A percentile compares a stretch with the other conserved stretches of the same genome.
These are phyloP conservation scores for Chymomyza costata DNA, from an alignment of 1,140 invertebrate species.

Conservation along the genomic window DNA sequence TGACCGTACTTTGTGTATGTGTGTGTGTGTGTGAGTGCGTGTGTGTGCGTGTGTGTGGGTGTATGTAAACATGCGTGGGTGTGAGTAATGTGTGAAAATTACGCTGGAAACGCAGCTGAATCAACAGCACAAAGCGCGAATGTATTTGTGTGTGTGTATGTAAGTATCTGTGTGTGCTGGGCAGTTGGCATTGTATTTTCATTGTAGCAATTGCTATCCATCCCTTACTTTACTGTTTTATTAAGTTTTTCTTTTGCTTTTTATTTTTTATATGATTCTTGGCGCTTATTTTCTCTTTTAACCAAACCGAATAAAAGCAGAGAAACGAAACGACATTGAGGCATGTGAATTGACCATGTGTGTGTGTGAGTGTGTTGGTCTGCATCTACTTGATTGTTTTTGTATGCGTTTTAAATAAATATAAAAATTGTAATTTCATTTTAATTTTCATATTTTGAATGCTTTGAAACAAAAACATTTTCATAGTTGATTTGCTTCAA, in stretches of 20 bases:
- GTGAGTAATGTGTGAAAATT: slow-evolving; percentile 39
- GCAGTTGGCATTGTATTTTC: too few species aligned
- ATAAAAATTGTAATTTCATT: slow-evolving; percentile 42
- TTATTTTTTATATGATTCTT: too few species aligned
- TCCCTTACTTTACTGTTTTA: too few species aligned
- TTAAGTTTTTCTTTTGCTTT: too few species aligned
- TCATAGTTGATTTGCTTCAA: slow-evolving; percentile 17
- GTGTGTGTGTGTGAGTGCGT: slow-evolving; percentile 11
- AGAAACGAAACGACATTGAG: too few species aligned
- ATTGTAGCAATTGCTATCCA: too few species aligned
- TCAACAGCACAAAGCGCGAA: slow-evolving; percentile 22
- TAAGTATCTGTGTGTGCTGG: neutral
- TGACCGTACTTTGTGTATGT: neutral
- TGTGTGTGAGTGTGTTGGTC: neutral
- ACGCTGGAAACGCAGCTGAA: slow-evolving; percentile 36
- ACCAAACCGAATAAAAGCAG: too few species aligned
- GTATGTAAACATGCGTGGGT: too few species aligned
- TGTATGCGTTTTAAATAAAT: slow-evolving; percentile 13
- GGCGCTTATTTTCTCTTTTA: too few species aligned
- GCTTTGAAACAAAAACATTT: slow-evolving; percentile 27
- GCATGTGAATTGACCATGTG: too few species aligned
- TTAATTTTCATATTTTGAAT: slow-evolving; percentile 45
- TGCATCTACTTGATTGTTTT: neutral
- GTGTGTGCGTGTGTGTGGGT: too few species aligned
- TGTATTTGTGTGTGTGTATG: slow-evolving; percentile 2